Evolutionary conservation across 2,797 vertebrate genomes (phyloP), one percentile per base, ranked within the genome.

Genomic region (Coregonus suidteri): DNA sequence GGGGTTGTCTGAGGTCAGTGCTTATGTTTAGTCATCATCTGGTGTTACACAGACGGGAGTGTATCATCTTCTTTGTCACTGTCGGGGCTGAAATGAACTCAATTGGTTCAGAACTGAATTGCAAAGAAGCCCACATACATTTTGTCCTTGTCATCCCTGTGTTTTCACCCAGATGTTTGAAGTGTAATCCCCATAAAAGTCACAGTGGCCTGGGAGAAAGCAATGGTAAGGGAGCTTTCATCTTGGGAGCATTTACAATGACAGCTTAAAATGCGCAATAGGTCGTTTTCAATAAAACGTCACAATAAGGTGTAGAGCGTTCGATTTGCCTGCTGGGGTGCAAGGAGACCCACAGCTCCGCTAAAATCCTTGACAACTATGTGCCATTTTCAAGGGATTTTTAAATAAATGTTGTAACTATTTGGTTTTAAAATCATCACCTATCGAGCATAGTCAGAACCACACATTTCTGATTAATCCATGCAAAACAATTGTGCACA

Each of bases 91-190:
- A 68, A 6, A 74, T 41, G 75, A 34, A 34, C 31, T 34, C 65
- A 34, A 75, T 73, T 89, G 88, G 79, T 79, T 75, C 71, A 74
- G 51, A 20, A 77, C 16, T 70, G 15, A 81, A 85, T 79, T 82
- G 81, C 75, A 84, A 83, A 84, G 80, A 84, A 85, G 75, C 69
- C 16, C 67, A 84, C 76, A 86, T 77, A 80, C 79, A 54, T 81
- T 76, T 62, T 86, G 71, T 80, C 82, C 64, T 37, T 77, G 72
- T 83, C 83, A 90, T 88, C 86, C 86, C 72, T 78, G 74, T 90
- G 84, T 88, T 88, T 89, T 87, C 79, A 88, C 86, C 80, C 79
- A 78, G 80, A 84, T 85, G 86, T 79, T 78, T 71, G 35, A 72
- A 34, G 67, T 71, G 41, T 86, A 87, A 86, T 90, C 87, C 87